A percentile compares a stretch with the other conserved stretches of the same genome.
phyloP scores from a whole-genome alignment of 2,113 vertebrate genomes.

The Gasterosteus nipponicus region DNA sequence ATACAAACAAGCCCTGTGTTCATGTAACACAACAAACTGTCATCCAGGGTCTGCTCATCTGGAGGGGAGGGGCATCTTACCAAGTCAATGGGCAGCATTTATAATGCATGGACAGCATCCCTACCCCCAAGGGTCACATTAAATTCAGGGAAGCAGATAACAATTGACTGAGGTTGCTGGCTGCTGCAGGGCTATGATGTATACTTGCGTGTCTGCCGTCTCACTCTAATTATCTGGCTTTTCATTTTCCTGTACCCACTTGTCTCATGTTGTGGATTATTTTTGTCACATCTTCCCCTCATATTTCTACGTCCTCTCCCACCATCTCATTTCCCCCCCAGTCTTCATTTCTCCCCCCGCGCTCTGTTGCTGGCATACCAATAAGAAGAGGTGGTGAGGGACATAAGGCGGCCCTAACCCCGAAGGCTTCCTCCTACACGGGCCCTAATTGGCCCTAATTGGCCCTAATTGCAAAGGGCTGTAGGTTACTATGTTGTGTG shows the following conservation, averaged over 20 bases:
- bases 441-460: constrained; percentile 50
- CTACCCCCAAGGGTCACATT: constrained; percentile 73
- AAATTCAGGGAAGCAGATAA: constrained; percentile 73
- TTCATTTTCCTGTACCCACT: constrained; percentile 1
- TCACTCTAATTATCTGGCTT: constrained; percentile 23
- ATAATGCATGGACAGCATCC: constrained; percentile 64
- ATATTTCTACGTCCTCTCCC: constrained; percentile 1
- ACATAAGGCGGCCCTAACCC: constrained; percentile 18
- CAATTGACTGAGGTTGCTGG: constrained; percentile 70
- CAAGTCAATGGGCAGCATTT: constrained; percentile 59
- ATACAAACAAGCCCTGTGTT: constrained; percentile 11
- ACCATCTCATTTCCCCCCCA: neutral
- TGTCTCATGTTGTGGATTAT: constrained; percentile 4
- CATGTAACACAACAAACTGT: constrained; percentile 8
- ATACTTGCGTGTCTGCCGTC: constrained; percentile 42
- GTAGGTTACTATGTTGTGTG: constrained; percentile 9
- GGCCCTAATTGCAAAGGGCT: constrained; percentile 54
- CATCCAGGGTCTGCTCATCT: constrained; percentile 6
- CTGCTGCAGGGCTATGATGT: constrained; percentile 57
- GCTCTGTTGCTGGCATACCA: constrained; percentile 28
- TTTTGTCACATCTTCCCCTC: neutral
- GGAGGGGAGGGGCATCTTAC: constrained; percentile 14
- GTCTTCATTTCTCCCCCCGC: constrained; percentile 7
- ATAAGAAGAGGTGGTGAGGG: constrained; percentile 38
- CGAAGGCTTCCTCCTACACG: constrained; percentile 12